Conservation (phyloP, 2,888 invertebrate species). For the Spilosoma lubricipeda region DNA sequence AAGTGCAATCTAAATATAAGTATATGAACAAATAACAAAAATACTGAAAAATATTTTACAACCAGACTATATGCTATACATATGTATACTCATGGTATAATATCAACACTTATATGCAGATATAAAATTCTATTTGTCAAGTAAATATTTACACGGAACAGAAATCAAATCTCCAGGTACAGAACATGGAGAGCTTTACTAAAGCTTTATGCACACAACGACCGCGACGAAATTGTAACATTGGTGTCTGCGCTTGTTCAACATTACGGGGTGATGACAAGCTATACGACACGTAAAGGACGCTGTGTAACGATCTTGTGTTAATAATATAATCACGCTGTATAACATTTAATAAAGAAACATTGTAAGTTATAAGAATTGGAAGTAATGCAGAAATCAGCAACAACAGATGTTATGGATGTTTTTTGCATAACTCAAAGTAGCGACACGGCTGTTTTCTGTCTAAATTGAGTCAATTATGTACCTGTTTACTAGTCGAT, state of each 20-base stretch:
- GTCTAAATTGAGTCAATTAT: too few relatives aligned
- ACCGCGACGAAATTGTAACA: not conserved
- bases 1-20: not conserved
- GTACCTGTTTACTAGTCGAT: too few relatives aligned
- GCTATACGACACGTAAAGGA: not conserved
- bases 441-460: too few relatives aligned
- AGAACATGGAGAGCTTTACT: not conserved
- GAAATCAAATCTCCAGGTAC: constrained; percentile 6
- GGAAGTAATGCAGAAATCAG: too few relatives aligned
- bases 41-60: not conserved
- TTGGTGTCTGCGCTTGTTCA: not conserved
- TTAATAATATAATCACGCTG: not conserved
- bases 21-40: not conserved
- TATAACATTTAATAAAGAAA: too few relatives aligned
- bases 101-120: not conserved
- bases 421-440: too few relatives aligned
- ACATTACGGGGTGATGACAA: not conserved
- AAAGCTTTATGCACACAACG: not conserved
- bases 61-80: not conserved
- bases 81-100: not conserved
- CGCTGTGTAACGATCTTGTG: not conserved
- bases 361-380: not conserved
- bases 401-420: too few relatives aligned
- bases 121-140: constrained; percentile 2
- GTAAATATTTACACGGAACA: not conserved